These are phyloP conservation scores for Sturmia bella DNA, from an alignment of 2,888 invertebrate species.

Conservation along the genomic window DNA sequence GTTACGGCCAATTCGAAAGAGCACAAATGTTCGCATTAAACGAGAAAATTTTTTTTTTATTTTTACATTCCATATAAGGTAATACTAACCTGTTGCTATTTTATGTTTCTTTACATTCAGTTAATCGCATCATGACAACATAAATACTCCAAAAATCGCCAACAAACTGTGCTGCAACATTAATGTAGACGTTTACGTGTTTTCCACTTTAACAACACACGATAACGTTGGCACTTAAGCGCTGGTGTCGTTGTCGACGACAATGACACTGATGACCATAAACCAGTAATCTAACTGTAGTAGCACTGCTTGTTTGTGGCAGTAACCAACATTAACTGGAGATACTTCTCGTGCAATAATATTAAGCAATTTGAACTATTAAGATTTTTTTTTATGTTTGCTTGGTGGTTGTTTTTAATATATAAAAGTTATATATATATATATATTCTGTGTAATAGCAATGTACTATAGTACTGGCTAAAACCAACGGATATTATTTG, in stretches of 20 bases:
- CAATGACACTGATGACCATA: slow-evolving; percentile 38
- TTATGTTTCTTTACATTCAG: slow-evolving; percentile 38
- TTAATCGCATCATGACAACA: slow-evolving; percentile 67
- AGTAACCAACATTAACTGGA: slow-evolving; percentile 72
- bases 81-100: slow-evolving; percentile 66
- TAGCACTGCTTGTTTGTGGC: slow-evolving; percentile 63
- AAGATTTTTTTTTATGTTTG: background rate
- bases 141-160: slow-evolving; percentile 57
- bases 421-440: background rate
- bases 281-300: slow-evolving; percentile 43
- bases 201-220: slow-evolving; percentile 30
- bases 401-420: background rate
- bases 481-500: slow-evolving; percentile 2
- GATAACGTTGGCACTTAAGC: slow-evolving; percentile 42
- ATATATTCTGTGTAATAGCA: background rate
- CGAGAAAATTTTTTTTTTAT: slow-evolving; percentile 2
- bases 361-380: slow-evolving; percentile 36
- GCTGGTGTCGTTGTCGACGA: slow-evolving; percentile 24
- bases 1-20: slow-evolving; percentile 1
- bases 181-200: slow-evolving; percentile 30
- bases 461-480: background rate
- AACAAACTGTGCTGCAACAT: slow-evolving; percentile 21
- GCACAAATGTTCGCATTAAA: background rate
- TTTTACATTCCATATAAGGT: slow-evolving; percentile 13
- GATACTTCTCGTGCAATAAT: slow-evolving; percentile 78